Base-by-base conservation (phyloP, 2,888 invertebrate genomes). In the Encarsia formosa region DNA sequence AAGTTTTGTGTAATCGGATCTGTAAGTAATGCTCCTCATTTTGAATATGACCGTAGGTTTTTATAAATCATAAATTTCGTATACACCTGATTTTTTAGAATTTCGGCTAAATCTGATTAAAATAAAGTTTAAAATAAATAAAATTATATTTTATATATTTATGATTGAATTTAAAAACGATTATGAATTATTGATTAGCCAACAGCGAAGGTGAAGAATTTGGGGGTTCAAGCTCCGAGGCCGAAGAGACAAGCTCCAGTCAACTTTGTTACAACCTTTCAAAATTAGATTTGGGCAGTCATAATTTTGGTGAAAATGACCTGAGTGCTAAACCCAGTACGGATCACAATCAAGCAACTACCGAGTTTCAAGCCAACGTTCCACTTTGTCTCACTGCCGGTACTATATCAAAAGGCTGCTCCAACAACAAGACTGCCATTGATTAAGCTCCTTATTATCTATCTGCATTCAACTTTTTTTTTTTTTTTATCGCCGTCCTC, bases 301-400 rank as follows among this genome's bases (percentile, higher is more conserved):
- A 26, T 15, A 24, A 44, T 15, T 19, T 43, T 6, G 22, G 32
- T 16, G 56, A 56, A 41, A 56, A 56, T 31, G 37, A 56, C 34
- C 56, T 56, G 9, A 41, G 51, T 41, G 15, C 45, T n/a, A 37
- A 44, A 24, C 22, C 54, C 5, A n/a, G n/a, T n/a, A n/a, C n/a
- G n/a, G n/a, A n/a, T n/a, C n/a, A n/a, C n/a, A 38, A 19, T 22
- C 11, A 8, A 8, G 22, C 19, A 38, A 16, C 38, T 5, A 40
- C 38, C 8, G 56, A 56, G 34, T 56, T 56, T 31, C 53, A 53
- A 45, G 50, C 48, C 32, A 56, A 56, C 41, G 50, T 56, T 16
- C 56, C 56, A 11, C 44, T 53, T 31, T 39, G 49, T 35, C 39
- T 43, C n/a, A 26, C 52, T 39, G 11, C 42, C 16, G n/a, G n/a